Conservation (phyloP, 2,797 vertebrate genomes). For the Chelon labrosus region DNA sequence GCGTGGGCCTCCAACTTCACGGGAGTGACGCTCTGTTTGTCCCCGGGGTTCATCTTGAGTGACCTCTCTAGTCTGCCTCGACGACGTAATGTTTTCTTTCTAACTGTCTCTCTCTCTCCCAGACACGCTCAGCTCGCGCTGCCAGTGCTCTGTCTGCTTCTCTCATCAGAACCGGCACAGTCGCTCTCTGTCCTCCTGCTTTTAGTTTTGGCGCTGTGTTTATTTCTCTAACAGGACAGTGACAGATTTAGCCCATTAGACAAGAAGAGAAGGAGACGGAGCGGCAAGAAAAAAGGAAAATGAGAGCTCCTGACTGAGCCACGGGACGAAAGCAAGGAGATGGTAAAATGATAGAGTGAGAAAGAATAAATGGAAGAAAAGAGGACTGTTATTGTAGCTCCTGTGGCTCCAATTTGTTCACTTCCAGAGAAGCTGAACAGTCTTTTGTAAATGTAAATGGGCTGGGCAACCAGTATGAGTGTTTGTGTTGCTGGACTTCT, state of each 20-base stretch:
- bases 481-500: constrained; percentile 25
- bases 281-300: constrained; percentile 50
- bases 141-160: constrained; percentile 78
- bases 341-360: constrained; percentile 30
- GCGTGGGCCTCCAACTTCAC: neutral
- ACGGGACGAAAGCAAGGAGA: constrained; percentile 16
- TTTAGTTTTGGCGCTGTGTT: constrained; percentile 60
- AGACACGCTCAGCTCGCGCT: constrained; percentile 56
- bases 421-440: constrained; percentile 23
- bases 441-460: constrained; percentile 46
- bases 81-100: constrained; percentile 69
- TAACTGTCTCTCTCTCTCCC: constrained; percentile 55
- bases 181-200: constrained; percentile 67
- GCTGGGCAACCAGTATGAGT: constrained; percentile 26
- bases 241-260: constrained; percentile 72
- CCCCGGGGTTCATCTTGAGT: constrained; percentile 40
- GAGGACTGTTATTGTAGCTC: constrained; percentile 38
- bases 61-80: constrained; percentile 66
- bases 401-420: constrained; percentile 49
- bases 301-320: constrained; percentile 18
- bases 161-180: constrained; percentile 77
- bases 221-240: constrained; percentile 70
- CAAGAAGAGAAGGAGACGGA: constrained; percentile 41
- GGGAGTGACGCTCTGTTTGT: constrained; percentile 37
- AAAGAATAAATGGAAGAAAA: constrained; percentile 6